Evolutionary conservation across 2,888 invertebrate species (phyloP).

Genomic region (Yponomeuta plumbellus): DNA sequence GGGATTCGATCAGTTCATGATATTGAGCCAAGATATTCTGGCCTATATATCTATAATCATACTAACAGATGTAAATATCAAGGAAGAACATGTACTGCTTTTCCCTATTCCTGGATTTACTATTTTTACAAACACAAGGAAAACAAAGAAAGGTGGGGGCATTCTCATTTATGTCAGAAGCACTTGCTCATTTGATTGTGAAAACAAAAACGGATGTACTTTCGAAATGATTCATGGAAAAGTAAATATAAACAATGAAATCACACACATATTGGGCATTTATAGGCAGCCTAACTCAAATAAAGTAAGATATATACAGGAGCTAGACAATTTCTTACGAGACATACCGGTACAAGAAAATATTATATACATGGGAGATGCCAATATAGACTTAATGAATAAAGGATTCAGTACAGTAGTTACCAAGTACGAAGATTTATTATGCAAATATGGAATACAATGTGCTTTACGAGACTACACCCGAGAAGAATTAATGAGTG

Average conservation of each 20-base stretch:
- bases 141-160: neutral
- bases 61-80: slow-evolving; percentile 10
- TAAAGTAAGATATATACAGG: neutral
- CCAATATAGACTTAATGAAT: neutral
- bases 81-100: neutral
- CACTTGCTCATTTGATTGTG: neutral
- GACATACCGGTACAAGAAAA: neutral
- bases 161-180: slow-evolving; percentile 6
- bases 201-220: neutral
- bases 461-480: slow-evolving; percentile 3
- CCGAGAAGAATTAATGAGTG: slow-evolving; percentile 2
- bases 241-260: neutral
- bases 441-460: neutral
- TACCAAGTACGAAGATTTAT: neutral
- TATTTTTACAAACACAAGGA: neutral
- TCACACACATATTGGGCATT: neutral
- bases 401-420: neutral
- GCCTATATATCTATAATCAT: neutral
- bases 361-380: neutral
- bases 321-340: neutral
- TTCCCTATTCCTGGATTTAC: neutral
- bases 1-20: neutral
- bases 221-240: slow-evolving; percentile 3
- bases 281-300: slow-evolving; percentile 6
- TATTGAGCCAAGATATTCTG: neutral